Evolutionary conservation across 2,888 invertebrate species (phyloP), one percentile per base, ranked within the genome.

Genomic region (Nemoura dubitans): DNA sequence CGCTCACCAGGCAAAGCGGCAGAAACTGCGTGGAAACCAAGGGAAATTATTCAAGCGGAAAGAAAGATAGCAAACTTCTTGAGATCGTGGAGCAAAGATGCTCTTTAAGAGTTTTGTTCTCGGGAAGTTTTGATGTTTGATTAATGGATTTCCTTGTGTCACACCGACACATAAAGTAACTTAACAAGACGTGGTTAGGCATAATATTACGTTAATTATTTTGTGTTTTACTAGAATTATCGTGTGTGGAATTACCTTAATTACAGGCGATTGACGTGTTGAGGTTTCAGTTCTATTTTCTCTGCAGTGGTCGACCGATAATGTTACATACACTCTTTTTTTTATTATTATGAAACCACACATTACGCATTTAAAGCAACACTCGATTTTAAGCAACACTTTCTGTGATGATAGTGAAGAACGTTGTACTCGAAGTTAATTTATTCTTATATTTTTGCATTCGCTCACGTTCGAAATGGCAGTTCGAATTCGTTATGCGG

Each of bases 21-120:
- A 59, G 59, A 59, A 59, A 59, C 59, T 59, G 59, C 59, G 59
- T 28, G 25, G 26, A 28, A 78, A 78, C 26, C 78, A n/a, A n/a
- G 30, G 81, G 30, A 21, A 30, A 81, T 81, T 30, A 30, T 30
- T 81, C 29, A 30, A 21, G 81, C 30, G 81, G 81, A 81, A 81
- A 81, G 81, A 78, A 78, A 81, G 81, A 81, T 81, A 81, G 29
- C 81, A 81, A 81, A n/a, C 30, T 28, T 29, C 28, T 81, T 30
- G 29, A 81, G 81, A 81, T 81, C 26, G 28, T 27, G 78, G 28
- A 30, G 81, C 81, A 81, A 28, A 78, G 28, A 26, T 78, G 28
- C 30, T 81, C 81, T 28, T 29, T 28, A 30, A 81, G 30, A 81
- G 81, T 81, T 81, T 81, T 30, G 78, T 78, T 59, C 59, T 59